Percentiles rank a stretch among this genome's conserved stretches.
Evolutionary conservation across 2,113 vertebrate species (phyloP).

Genomic region (Callionymus lyra): DNA sequence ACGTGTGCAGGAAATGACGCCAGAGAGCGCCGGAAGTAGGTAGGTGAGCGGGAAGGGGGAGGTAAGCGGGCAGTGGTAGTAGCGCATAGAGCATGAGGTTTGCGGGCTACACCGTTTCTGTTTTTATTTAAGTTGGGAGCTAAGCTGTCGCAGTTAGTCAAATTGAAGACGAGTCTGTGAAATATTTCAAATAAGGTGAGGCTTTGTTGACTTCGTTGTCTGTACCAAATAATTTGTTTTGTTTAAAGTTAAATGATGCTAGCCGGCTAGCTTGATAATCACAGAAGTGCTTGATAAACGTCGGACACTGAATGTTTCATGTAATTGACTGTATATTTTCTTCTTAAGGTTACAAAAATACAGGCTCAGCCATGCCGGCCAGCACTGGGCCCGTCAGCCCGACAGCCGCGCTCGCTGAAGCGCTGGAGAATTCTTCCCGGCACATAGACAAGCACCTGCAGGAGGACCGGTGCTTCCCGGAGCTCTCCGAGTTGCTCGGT

Average conservation of each 20-base stretch:
- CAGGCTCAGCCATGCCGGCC: constrained; percentile 74
- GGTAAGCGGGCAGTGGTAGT: too few species aligned
- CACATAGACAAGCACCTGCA: constrained; percentile 82
- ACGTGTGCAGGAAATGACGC: too few species aligned
- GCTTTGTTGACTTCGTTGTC: too few species aligned
- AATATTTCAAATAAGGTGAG: too few species aligned
- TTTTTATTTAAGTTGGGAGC: neutral
- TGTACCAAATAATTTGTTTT: too few species aligned
- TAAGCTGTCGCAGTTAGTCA: too few species aligned
- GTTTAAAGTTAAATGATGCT: too few species aligned
- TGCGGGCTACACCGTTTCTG: constrained; percentile 33
- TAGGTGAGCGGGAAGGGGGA: too few species aligned
- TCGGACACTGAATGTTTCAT: neutral
- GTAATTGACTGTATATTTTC: neutral
- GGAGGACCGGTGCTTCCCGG: constrained; percentile 85
- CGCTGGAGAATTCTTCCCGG: constrained; percentile 77
- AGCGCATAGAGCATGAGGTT: constrained; percentile 52
- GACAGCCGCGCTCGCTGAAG: constrained; percentile 69
- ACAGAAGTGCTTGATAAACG: too few species aligned
- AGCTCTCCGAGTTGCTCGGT: constrained; percentile 83
- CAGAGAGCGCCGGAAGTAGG: too few species aligned
- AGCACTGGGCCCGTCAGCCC: constrained; percentile 57
- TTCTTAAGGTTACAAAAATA: constrained; percentile 7
- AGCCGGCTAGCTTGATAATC: too few species aligned
- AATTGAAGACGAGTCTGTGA: too few species aligned